A percentile compares a stretch with the other conserved stretches of the same genome.
These are phyloP conservation scores for Lypha dubia DNA, from an alignment of 2,888 invertebrate genomes.

Conservation along the genomic window DNA sequence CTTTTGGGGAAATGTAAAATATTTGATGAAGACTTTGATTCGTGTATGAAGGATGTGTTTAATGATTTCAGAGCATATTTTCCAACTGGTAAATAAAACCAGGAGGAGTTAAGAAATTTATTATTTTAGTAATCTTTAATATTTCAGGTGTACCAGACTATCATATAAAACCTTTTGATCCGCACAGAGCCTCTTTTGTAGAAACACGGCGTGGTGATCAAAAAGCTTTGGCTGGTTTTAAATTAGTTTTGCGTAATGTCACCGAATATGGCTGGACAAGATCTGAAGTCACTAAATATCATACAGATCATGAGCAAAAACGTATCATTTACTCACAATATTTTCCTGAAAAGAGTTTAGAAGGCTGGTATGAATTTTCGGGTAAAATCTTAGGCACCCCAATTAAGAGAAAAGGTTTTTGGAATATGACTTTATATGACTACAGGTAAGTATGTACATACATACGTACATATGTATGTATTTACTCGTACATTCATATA, in stretches of 20 bases:
- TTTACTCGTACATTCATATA: too few species aligned
- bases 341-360: constrained; percentile 91
- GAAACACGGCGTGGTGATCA: constrained; percentile 86
- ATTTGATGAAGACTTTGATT: constrained; percentile 87
- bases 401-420: constrained; percentile 87
- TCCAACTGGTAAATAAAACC: constrained; percentile 86
- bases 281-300: constrained; percentile 90
- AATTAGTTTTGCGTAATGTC: constrained; percentile 88
- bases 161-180: constrained; percentile 90
- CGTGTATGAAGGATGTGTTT: constrained; percentile 88
- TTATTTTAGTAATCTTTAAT: constrained; percentile 1
- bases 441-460: constrained; percentile 82
- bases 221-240: constrained; percentile 87
- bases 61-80: constrained; percentile 89
- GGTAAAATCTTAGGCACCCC: constrained; percentile 87
- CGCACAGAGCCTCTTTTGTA: constrained; percentile 88
- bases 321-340: constrained; percentile 90
- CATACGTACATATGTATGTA: too few species aligned
- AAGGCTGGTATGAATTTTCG: constrained; percentile 87
- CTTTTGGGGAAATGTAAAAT: constrained; percentile 86
- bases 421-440: constrained; percentile 90
- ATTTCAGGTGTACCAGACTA: constrained; percentile 88
- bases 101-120: background rate
- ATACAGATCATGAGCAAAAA: constrained; percentile 87
- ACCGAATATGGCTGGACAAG: constrained; percentile 90